Percentiles rank a stretch among this genome's conserved stretches.
These are phyloP conservation scores for Tragulus kanchil DNA, from an alignment of 2,113 vertebrate species.

Conservation along the genomic window DNA sequence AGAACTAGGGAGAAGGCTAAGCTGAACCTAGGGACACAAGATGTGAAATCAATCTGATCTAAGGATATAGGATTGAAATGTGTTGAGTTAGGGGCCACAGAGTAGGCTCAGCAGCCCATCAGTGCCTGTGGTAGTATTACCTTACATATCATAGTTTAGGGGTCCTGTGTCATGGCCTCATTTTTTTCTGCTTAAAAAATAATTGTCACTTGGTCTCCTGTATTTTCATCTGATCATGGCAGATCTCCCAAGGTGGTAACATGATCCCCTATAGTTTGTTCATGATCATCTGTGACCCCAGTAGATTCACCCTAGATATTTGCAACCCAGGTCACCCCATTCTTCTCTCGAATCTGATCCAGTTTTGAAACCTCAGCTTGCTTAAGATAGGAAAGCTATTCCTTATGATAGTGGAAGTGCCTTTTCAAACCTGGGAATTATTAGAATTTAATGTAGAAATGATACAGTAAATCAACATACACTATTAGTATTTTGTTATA, in stretches of 20 bases:
- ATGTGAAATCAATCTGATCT: background rate
- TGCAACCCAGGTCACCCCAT: background rate
- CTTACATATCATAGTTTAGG: background rate
- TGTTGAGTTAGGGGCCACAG: background rate
- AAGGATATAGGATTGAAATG: background rate
- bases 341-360: background rate
- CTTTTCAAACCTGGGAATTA: background rate
- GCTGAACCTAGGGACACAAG: background rate
- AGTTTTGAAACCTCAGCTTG: background rate
- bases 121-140: background rate
- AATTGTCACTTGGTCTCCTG: background rate
- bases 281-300: background rate
- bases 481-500: background rate
- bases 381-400: background rate
- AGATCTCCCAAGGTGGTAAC: background rate
- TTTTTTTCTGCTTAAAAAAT: constrained; percentile 37
- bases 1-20: background rate
- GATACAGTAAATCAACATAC: background rate
- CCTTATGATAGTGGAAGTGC: background rate
- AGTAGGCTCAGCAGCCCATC: background rate
- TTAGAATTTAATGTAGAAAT: constrained; percentile 13
- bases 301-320: background rate
- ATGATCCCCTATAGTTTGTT: background rate
- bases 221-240: background rate
- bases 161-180: background rate